Evolutionary conservation across 2,797 vertebrate genomes (phyloP), one percentile per base, ranked within the genome.

Genomic region (Paratrypauchen microcephalus): DNA sequence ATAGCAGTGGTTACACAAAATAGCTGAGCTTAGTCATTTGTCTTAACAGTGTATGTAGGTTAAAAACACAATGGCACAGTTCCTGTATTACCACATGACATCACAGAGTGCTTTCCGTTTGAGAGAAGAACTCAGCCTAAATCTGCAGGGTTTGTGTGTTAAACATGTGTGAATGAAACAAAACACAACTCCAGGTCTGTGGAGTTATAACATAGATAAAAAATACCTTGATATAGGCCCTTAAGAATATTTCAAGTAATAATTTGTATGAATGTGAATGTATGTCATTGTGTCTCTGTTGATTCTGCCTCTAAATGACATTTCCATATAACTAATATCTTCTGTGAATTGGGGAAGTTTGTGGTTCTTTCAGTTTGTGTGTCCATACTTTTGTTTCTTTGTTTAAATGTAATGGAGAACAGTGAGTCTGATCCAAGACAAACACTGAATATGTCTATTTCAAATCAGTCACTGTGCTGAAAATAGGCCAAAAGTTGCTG

Each of bases 341-440:
- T 30, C 32, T 13, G 56, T 65, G 61, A 70, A 55, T 13, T 41
- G 11, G 23, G 63, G 26, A 48, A 6, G 57, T 48, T 47, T 71
- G 57, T 72, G 66, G 74, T 47, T 32, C 0, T 9, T n/a, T 65
- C 30, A 8, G 47, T 48, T 60, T 71, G 48, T 81, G 69, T 72
- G 69, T 75, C 74, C 67, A 7, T 77, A 67, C 63, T 70, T 76
- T 68, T 75, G 64, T 28, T 76, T 57, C 45, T 64, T 74, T 73
- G 61, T 77, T 72, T 66, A 59, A 68, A 64, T 55, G 70, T 72
- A 84, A 75, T 28, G 9, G 64, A 80, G 32, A 63, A 28, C 52
- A 18, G 36, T 60, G 11, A 16, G 13, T 79, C 19, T 21, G 7
- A 62, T 82, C 79, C 77, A 79, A 80, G 63, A 76, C 71, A 80